Evolutionary conservation across 2,888 invertebrate species (phyloP).

Genomic region (Lithophane semibrunnea): DNA sequence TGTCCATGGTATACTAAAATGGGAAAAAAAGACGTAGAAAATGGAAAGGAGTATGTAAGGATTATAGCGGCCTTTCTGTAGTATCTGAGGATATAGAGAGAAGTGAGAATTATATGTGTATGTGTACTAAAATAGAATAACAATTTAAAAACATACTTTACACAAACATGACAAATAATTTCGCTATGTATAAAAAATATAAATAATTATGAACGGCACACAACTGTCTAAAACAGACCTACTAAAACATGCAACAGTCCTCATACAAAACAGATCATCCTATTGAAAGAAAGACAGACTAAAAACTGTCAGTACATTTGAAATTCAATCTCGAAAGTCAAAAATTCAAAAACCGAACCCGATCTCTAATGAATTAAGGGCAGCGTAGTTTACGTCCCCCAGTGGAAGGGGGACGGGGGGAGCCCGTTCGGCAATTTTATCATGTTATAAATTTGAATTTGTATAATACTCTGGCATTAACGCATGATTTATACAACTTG

Average conservation of each 20-base stretch:
- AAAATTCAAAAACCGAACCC: conserved; percentile 60
- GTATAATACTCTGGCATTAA: conserved; percentile 90
- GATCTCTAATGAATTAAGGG: conserved; percentile 86
- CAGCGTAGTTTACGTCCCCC: conserved; percentile 78
- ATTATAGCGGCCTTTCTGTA: too few relatives aligned
- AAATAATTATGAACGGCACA: background rate
- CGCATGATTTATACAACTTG: conserved; percentile 90
- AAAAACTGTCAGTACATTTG: conserved; percentile 19
- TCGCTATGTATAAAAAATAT: too few relatives aligned
- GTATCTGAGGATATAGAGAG: too few relatives aligned
- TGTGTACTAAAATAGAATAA: too few relatives aligned
- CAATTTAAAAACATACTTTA: too few relatives aligned
- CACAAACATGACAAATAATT: background rate
- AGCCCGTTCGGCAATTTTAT: conserved; percentile 90
- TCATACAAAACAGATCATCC: background rate
- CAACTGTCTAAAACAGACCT: background rate
- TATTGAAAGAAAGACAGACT: background rate
- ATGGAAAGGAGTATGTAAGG: background rate
- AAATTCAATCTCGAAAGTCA: conserved; percentile 62
- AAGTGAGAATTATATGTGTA: too few relatives aligned
- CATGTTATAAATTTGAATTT: conserved; percentile 91
- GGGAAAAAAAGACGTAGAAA: background rate
- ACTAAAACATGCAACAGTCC: background rate
- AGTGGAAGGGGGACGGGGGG: conserved; percentile 74
- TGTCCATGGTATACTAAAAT: background rate